Evolutionary conservation across 2,888 invertebrate species (phyloP).

Genomic region (Dynastes grantii): DNA sequence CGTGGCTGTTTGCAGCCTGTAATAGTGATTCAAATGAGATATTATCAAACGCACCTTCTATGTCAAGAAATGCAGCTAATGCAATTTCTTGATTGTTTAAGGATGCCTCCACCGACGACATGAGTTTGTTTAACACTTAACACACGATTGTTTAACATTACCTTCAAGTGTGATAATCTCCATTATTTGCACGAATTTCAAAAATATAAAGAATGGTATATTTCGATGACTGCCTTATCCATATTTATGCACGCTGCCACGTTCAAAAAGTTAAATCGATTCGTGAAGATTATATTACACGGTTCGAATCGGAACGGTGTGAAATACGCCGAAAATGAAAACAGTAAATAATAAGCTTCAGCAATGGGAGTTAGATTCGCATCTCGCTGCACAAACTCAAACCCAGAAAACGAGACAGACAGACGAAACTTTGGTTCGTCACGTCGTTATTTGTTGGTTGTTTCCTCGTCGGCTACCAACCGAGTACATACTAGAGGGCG

Average conservation of each 20-base stretch:
- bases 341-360: not conserved
- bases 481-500: not conserved
- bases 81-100: no score
- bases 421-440: not conserved
- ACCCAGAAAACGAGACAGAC: not conserved
- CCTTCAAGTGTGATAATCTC: not conserved
- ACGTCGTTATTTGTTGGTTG: not conserved
- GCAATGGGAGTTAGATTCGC: not conserved
- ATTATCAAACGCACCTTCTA: no score
- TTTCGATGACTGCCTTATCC: no score
- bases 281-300: conserved; percentile 1
- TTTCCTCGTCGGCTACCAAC: not conserved
- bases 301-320: not conserved
- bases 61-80: no score
- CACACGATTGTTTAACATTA: no score
- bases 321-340: not conserved
- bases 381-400: not conserved
- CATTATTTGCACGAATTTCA: not conserved
- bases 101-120: no score
- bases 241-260: no score
- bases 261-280: conserved; percentile 18
- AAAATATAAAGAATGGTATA: not conserved
- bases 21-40: no score
- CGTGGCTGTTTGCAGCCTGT: no score
- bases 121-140: no score